Base-by-base conservation (phyloP, 1,140 invertebrate species). In the Lepeophtheirus salmonis region DNA sequence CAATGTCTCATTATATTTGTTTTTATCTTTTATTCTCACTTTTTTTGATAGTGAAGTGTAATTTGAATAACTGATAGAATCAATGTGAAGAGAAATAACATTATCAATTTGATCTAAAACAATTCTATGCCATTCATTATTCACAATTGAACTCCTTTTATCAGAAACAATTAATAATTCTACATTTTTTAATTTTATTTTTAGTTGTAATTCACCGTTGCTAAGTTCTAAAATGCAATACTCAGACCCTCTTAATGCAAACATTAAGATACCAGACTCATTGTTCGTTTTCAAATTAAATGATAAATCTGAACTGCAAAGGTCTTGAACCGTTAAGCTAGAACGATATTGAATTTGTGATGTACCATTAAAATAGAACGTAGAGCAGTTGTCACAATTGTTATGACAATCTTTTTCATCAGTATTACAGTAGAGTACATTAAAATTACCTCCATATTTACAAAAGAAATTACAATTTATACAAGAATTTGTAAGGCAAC, bases 141-240 rank as follows among this genome's bases (percentile, higher is more conserved):
- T n/a, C n/a, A n/a, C 89, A 30, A 83, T 83, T 23, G 91, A 78
- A 64, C 79, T 78, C 1, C 80, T 70, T 49, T 80, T 80, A 1
- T 80, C 79, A 2, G 91, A 82, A 49, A 80, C 75, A 1, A 89
- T 81, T 6, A 83, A 67, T n/a, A 86, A 88, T 70, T 86, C 84
- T n/a, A 89, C 89, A 65, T 84, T 86, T 3, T 89, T 89, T 59
- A 91, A 78, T 68, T 95, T 84, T 73, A 90, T 89, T 63, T 83
- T 78, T 67, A 89, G 94, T 67, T 89, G 86, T 2, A 89, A 77
- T 18, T 79, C 77, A 0, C 89, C 89, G 68, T 87, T 82, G 1
- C 79, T 79, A 24, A 84, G 79, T 74, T 94, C 89, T 26, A 95
- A 73, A 49, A 89, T 80, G 64, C 86, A 88, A 68, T 89, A 94